Evolutionary conservation across 64 coral and sea anemone species (phyloP).

Genomic region (Orbicella faveolata): DNA sequence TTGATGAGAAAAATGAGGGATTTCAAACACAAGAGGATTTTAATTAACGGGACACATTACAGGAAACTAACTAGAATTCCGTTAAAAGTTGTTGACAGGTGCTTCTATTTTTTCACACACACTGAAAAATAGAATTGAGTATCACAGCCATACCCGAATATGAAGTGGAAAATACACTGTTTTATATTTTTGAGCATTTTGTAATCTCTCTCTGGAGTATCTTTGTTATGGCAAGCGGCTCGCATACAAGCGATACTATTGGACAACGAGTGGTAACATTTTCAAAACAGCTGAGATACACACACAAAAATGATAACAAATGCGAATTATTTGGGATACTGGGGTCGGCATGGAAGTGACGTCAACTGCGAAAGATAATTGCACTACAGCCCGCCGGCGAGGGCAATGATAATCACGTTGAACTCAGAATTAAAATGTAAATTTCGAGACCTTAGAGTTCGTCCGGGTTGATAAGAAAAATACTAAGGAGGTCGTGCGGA

Average conservation of each 20-base stretch:
- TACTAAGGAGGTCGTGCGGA: neutral
- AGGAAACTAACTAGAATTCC: neutral
- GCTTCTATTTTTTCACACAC: too few species aligned
- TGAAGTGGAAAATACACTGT: neutral
- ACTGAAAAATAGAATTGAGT: neutral
- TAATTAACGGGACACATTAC: neutral
- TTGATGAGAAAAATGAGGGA: too few species aligned
- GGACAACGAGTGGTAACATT: neutral
- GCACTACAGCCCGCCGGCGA: neutral
- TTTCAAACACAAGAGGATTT: neutral
- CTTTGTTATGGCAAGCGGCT: neutral
- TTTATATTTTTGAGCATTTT: neutral
- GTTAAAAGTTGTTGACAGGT: slow-evolving; percentile 6
- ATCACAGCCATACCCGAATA: too few species aligned
- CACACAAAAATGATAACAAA: neutral
- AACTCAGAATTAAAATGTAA: neutral
- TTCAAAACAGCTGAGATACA: neutral
- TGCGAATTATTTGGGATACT: neutral
- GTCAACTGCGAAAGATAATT: neutral
- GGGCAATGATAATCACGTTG: neutral
- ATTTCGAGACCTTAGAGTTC: neutral
- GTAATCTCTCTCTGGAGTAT: neutral
- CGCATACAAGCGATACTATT: neutral
- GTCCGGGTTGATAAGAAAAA: neutral
- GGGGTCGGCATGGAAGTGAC: neutral